Conservation (phyloP, 2,888 invertebrate species). For the Crocallis elinguaria region DNA sequence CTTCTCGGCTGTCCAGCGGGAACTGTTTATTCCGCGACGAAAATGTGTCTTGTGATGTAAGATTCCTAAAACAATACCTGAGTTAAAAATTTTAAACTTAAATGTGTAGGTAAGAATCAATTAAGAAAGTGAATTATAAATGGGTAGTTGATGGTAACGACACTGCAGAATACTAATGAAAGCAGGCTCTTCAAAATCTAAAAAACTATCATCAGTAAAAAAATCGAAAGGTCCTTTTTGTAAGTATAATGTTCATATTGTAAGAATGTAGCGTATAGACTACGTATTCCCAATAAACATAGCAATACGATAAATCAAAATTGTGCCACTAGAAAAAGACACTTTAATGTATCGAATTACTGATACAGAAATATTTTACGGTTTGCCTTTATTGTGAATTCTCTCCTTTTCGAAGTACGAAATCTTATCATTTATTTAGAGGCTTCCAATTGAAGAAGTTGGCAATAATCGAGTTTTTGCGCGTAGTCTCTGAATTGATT, state of each 20-base stretch:
- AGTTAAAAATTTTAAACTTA: too few relatives aligned
- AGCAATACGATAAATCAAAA: slow-evolving; percentile 2
- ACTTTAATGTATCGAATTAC: slow-evolving; percentile 5
- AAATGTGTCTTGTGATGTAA: too few relatives aligned
- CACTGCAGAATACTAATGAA: too few relatives aligned
- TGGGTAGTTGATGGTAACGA: too few relatives aligned
- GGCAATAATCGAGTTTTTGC: slow-evolving; percentile 44
- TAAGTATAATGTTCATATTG: not conserved
- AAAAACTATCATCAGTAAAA: too few relatives aligned
- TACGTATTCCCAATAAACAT: not conserved
- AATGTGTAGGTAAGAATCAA: too few relatives aligned
- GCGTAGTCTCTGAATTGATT: slow-evolving; percentile 40
- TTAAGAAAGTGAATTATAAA: too few relatives aligned
- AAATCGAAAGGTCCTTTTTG: too few relatives aligned
- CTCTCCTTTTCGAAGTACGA: slow-evolving; percentile 22
- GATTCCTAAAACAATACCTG: too few relatives aligned
- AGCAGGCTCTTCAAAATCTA: too few relatives aligned
- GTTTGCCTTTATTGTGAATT: slow-evolving; percentile 2
- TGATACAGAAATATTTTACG: slow-evolving; percentile 10
- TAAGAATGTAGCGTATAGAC: not conserved
- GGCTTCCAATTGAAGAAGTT: slow-evolving; percentile 40
- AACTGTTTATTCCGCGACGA: too few relatives aligned
- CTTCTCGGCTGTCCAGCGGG: too few relatives aligned
- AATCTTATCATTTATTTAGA: slow-evolving; percentile 37
- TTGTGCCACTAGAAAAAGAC: not conserved